Evolutionary conservation across 1,140 invertebrate genomes (phyloP).

Genomic region (Orchestia grillus): DNA sequence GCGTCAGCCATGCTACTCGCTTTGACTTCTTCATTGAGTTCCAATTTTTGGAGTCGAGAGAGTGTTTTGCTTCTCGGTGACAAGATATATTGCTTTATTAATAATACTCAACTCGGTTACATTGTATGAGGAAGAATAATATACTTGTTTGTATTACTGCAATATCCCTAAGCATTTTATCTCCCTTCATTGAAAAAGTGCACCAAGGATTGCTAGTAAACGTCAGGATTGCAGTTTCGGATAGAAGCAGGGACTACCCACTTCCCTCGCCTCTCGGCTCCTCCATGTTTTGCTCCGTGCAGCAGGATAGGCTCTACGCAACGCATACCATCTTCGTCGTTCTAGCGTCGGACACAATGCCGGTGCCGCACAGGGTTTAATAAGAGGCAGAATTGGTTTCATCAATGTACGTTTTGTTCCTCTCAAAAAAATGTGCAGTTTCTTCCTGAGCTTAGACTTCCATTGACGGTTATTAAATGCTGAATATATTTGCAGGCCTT

Average conservation of each 20-base stretch:
- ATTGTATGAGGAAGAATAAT: neutral
- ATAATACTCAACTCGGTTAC: neutral
- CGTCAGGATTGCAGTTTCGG: neutral
- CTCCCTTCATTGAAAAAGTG: neutral
- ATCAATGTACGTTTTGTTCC: too few relatives aligned
- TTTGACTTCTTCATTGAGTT: neutral
- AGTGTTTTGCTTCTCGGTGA: neutral
- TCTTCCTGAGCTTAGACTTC: too few relatives aligned
- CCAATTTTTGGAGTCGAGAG: neutral
- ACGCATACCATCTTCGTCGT: neutral
- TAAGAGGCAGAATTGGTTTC: too few relatives aligned
- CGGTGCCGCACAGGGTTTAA: too few relatives aligned
- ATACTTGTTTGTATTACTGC: neutral
- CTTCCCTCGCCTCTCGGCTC: neutral
- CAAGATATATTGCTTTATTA: neutral
- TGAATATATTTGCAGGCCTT: too few relatives aligned
- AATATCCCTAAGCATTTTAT: neutral
- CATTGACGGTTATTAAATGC: too few relatives aligned
- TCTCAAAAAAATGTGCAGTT: too few relatives aligned
- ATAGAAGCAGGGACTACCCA: too few relatives aligned
- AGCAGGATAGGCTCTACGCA: neutral
- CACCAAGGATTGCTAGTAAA: neutral
- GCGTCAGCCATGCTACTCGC: neutral
- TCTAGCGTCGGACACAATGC: neutral
- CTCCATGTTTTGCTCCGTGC: neutral